Evolutionary conservation across 2,797 vertebrate genomes (phyloP), one percentile per base, ranked within the genome.

Genomic region (Anguilla marmorata): DNA sequence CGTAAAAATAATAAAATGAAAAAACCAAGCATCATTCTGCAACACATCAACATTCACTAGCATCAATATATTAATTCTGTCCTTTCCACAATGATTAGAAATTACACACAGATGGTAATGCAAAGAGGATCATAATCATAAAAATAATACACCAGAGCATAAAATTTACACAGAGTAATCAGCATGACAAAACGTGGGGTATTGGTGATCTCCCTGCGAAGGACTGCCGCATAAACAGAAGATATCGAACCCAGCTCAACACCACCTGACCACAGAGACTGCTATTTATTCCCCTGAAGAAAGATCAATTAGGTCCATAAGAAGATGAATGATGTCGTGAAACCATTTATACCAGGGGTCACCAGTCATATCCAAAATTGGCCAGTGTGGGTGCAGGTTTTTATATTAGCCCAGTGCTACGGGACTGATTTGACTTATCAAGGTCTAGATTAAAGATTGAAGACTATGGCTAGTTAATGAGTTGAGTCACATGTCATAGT

Each of bases 301-400:
- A 60, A 60, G 84, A 85, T 85, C 54, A 85, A 50, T 83, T 83
- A 83, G 80, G 80, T 50, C 80, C 41, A 50, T 83, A 41, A n/a
- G 80, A 80, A 33, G 80, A 19, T 83, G 24, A 83, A n/a, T 50
- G 45, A 45, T 52, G 80, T 21, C 2, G 80, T 50, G 80, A 52
- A 83, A 83, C 52, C 80, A 83, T 41, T 41, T 41, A 41, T 41
- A 41, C 0, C 37, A 41, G 37, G 37, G 37, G 37, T 41, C 37
- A 3, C 37, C 37, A 41, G 37, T 41, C 37, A 41, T 41, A 41
- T 41, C 37, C 37, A 41, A 41, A 3, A 41, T 41, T 41, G 37
- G 37, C 37, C 37, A 3, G 37, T 41, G 37, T 41, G 37, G 37
- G 37, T 41, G 37, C 37, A 41, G 1, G 37, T 41, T 41, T 41